These are phyloP conservation scores for Lydus trimaculatus DNA, from an alignment of 2,888 invertebrate species.

Conservation along the genomic window DNA sequence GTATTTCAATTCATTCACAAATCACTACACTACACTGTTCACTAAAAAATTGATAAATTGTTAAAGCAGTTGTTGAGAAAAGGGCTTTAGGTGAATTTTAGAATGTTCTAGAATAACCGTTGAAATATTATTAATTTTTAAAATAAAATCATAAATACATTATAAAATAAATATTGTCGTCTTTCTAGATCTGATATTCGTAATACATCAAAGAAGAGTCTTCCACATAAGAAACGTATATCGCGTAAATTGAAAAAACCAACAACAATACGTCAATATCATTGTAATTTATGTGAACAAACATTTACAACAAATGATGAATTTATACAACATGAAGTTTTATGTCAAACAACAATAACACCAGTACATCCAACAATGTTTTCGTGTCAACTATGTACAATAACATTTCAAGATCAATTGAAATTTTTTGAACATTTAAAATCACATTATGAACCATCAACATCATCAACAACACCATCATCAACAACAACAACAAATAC, in stretches of 20 bases:
- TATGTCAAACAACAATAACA: slow-evolving; percentile 56
- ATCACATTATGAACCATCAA: slow-evolving; percentile 75
- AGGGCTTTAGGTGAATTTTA: too few relatives aligned
- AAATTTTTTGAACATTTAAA: slow-evolving; percentile 88
- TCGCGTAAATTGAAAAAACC: slow-evolving; percentile 75
- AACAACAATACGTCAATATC: slow-evolving; percentile 50
- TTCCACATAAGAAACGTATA: slow-evolving; percentile 88
- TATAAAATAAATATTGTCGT: slow-evolving; percentile 9
- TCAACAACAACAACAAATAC: slow-evolving; percentile 22
- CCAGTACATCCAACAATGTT: slow-evolving; percentile 63
- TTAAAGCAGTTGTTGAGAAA: too few relatives aligned
- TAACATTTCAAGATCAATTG: slow-evolving; percentile 76
- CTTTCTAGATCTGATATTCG: slow-evolving; percentile 51
- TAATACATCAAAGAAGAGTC: slow-evolving; percentile 67
- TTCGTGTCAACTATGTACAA: slow-evolving; percentile 82
- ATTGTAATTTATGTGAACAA: slow-evolving; percentile 62
- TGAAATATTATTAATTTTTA: too few relatives aligned
- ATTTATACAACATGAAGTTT: slow-evolving; percentile 63
- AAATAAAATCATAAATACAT: neutral
- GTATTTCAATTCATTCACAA: too few relatives aligned
- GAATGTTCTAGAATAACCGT: too few relatives aligned
- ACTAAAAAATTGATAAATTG: too few relatives aligned
- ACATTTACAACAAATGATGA: slow-evolving; percentile 58
- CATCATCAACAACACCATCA: neutral
- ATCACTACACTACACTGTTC: too few relatives aligned